phyloP scores from a whole-genome alignment of 2,797 vertebrate genomes.

The Pitangus sulphuratus region DNA sequence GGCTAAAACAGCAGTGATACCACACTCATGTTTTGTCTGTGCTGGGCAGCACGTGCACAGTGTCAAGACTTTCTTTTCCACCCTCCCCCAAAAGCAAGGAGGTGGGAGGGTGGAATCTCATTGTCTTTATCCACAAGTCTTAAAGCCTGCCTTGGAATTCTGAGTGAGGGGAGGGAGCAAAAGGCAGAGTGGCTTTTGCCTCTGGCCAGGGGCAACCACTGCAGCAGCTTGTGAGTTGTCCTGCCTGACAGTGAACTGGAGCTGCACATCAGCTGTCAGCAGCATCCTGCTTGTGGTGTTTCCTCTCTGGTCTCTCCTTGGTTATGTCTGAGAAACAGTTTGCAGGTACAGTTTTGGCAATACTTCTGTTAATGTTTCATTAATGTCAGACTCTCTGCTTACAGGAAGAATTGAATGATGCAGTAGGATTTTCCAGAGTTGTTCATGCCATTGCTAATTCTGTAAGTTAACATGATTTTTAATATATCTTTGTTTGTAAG shows the following conservation, averaged over 20 bases:
- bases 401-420: slow-evolving; percentile 94
- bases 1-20: background rate
- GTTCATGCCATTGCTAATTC: slow-evolving; percentile 94
- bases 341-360: background rate
- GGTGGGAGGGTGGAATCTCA: background rate
- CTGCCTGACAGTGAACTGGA: background rate
- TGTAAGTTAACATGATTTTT: slow-evolving; percentile 78
- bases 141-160: background rate
- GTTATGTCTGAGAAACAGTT: background rate
- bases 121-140: background rate
- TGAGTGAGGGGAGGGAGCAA: background rate
- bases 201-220: background rate
- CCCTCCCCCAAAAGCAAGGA: background rate
- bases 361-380: background rate
- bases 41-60: background rate
- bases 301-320: background rate
- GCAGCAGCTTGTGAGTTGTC: background rate
- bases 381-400: background rate
- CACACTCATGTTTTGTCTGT: background rate
- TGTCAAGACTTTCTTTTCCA: background rate
- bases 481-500: background rate
- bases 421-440: slow-evolving; percentile 97
- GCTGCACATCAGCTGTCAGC: background rate
- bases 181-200: background rate
- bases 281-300: background rate